These are phyloP conservation scores for Poecile atricapillus DNA, from an alignment of 2,113 vertebrate species.

Conservation along the genomic window DNA sequence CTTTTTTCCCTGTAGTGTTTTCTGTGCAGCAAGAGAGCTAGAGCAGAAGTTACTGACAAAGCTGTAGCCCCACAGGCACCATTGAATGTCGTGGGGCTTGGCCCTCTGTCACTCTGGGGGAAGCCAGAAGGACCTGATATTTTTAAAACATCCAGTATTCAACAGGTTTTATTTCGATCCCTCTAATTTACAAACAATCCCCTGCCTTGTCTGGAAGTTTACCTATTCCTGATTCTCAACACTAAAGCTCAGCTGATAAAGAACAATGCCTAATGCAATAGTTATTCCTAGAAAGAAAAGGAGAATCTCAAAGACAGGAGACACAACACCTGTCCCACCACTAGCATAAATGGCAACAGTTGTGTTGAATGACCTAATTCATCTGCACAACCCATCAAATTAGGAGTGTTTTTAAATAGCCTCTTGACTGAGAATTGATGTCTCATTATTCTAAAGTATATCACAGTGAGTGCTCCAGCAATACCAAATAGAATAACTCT, in stretches of 20 bases:
- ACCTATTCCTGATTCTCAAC: neutral
- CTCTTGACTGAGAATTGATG: constrained; percentile 35
- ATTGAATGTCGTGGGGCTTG: neutral
- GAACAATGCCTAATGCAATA: neutral
- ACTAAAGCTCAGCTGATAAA: neutral
- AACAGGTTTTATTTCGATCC: neutral
- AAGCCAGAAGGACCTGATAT: neutral
- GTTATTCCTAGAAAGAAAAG: neutral
- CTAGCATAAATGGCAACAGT: neutral
- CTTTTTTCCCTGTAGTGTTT: neutral
- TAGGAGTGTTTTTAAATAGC: constrained; percentile 36
- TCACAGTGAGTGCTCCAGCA: constrained; percentile 18
- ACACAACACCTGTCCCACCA: neutral
- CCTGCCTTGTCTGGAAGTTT: neutral
- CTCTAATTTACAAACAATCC: neutral
- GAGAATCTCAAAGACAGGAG: neutral
- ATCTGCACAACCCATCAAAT: neutral
- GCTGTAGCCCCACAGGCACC: neutral
- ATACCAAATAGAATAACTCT: neutral
- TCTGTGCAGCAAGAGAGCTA: neutral
- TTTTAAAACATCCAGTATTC: neutral
- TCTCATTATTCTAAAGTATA: constrained; percentile 41
- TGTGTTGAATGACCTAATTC: constrained; percentile 8
- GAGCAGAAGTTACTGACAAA: neutral
- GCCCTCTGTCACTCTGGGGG: neutral